phyloP scores from a whole-genome alignment of 2,113 vertebrate species.

The Hyperoodon ampullatus region DNA sequence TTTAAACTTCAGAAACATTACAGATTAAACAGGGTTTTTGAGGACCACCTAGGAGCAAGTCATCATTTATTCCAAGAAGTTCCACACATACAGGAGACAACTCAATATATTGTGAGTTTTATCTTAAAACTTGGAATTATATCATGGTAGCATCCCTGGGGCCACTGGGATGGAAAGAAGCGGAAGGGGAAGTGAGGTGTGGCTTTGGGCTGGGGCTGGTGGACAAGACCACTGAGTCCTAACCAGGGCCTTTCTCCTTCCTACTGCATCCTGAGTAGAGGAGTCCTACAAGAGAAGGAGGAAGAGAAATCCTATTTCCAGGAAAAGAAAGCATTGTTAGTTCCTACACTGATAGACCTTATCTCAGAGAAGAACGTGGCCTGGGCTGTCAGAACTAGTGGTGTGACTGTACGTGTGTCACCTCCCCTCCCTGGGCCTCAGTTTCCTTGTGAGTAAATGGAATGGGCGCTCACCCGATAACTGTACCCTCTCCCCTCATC shows the following conservation, averaged over 20 bases:
- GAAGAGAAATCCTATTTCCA: neutral
- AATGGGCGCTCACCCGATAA: neutral
- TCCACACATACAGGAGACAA: neutral
- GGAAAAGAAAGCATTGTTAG: neutral
- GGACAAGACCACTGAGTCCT: neutral
- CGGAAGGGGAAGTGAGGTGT: neutral
- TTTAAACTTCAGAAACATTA: neutral
- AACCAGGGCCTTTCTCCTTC: neutral
- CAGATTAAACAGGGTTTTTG: neutral
- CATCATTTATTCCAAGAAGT: neutral
- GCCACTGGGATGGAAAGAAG: neutral
- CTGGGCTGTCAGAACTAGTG: neutral
- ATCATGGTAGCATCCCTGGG: neutral
- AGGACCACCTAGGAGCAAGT: neutral
- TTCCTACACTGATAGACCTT: accelerated
- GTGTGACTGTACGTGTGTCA: neutral
- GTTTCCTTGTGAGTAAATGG: neutral
- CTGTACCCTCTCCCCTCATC: neutral
- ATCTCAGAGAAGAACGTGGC: neutral
- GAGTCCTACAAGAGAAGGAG: neutral
- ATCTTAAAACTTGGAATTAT: neutral
- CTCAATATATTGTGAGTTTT: neutral
- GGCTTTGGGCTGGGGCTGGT: neutral
- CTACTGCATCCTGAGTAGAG: neutral
- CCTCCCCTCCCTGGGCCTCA: neutral